These are phyloP conservation scores for Caenorhabditis angaria DNA, from an alignment of 2,888 invertebrate species.

Conservation along the genomic window DNA sequence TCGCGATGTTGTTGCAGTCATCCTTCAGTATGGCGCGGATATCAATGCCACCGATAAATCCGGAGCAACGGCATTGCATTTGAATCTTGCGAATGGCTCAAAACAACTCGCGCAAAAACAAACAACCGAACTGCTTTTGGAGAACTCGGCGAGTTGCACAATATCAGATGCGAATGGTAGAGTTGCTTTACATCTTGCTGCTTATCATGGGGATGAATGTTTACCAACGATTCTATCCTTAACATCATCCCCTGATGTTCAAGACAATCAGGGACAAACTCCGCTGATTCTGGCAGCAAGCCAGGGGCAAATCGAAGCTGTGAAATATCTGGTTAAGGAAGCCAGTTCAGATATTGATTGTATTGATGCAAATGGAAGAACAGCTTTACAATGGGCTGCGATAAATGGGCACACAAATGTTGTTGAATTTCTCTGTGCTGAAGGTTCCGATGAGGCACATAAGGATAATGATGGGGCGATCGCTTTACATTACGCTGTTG, in stretches of 20 bases:
- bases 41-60: conserved; percentile 49
- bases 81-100: conserved; percentile 54
- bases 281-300: conserved; percentile 58
- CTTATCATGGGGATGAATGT: conserved; percentile 77
- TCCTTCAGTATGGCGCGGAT: conserved; percentile 51
- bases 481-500: conserved; percentile 56
- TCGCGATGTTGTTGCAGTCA: conserved; percentile 46
- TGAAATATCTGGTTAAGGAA: conserved; percentile 38
- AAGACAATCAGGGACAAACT: conserved; percentile 49
- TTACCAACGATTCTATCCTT: conserved; percentile 41
- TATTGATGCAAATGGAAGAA: conserved; percentile 57
- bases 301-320: conserved; percentile 53
- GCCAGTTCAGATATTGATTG: conserved; percentile 51
- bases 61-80: conserved; percentile 58
- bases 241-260: conserved; percentile 23
- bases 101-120: conserved; percentile 44
- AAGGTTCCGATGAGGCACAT: conserved; percentile 59
- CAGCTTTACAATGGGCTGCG: conserved; percentile 57
- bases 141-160: conserved; percentile 26
- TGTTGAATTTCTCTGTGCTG: conserved; percentile 49
- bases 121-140: conserved; percentile 44
- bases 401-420: conserved; percentile 51
- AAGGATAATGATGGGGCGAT: conserved; percentile 61
- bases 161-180: conserved; percentile 59
- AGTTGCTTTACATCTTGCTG: conserved; percentile 54